Base-by-base conservation (phyloP, 2,888 invertebrate species). In the Dolichomitus sp. region DNA sequence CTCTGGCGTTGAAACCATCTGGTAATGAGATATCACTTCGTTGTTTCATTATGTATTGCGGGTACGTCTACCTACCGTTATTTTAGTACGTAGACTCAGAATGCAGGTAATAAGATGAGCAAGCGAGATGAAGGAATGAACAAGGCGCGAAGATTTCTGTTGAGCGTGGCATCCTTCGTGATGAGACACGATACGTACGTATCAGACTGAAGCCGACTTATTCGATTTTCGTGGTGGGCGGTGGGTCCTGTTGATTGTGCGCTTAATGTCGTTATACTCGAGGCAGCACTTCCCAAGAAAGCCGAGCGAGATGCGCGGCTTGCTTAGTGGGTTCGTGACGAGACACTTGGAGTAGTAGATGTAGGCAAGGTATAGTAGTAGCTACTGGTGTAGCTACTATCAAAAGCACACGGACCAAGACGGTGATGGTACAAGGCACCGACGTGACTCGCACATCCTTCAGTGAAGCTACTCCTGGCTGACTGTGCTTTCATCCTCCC, bases 261-360 rank as follows among this genome's bases (percentile, higher is more conserved):
- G 88, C 90, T 90, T 92, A 92, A 92, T 91, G 87, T 86, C 87
- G 89, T 92, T 92, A 92, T 80, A 81, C 81, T 78, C 73, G 72
- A 74, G 70, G 72, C 72, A 84, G 80, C 76, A 76, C 84, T 80
- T 81, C 80, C 80, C 70, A 75, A 75, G 59, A 57, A 75, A 76
- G 70, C 75, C 75, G 80, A 50, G 75, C 50, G 75, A 73, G 73
- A 14, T n/a, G 23, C 45, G 78, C 50, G 70, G 70, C 66, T 82
- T 80, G 54, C 77, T 81, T 52, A 45, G 59, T 68, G 65, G 66
- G 81, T 81, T 72, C 81, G 81, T 81, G 81, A 73, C 77, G 77
- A 69, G 81, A 77, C 68, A 66, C 81, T 72, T 73, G 76, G 45
- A 66, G 70, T 45, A 68, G 68, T 74, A 59, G 65, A 54, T 80